Evolutionary conservation across 2,797 vertebrate species (phyloP), one percentile per base, ranked within the genome.

Genomic region (Champsocephalus gunnari): DNA sequence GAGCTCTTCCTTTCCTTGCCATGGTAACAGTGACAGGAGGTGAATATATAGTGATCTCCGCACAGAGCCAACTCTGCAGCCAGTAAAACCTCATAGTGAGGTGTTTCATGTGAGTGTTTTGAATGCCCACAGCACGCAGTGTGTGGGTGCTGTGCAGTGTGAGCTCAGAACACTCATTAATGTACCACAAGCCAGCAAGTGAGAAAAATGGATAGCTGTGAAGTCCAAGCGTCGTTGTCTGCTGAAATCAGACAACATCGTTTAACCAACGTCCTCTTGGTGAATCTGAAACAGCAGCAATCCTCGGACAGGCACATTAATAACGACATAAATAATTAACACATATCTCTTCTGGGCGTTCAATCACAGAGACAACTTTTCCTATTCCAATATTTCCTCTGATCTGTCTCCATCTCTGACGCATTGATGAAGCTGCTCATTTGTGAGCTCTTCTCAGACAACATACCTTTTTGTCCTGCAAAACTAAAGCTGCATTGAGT

Each of bases 21-120:
- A 94, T 95, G 92, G 94, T 90, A 95, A 95, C 94, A 94, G 89
- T 88, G 91, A 91, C 87, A 87, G 85, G 88, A 88, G 88, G 88
- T 91, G 91, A 92, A 92, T 92, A 89, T 91, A 92, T 91, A 92
- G 91, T 90, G 87, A 90, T 90, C 87, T 79, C 59, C 78, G 74
- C 66, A 77, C 81, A 55, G 85, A 82, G 84, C 71, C 79, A 84
- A 82, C 77, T 80, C 81, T 59, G 59, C 82, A 82, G 84, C 84
- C 80, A 73, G 79, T 81, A 68, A 85, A 86, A 85, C 66, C 81
- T 87, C 85, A 90, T 87, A 88, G 84, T 89, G 85, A 89, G 79
- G 80, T 82, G 86, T 85, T 91, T 89, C 84, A 85, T 90, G 77
- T 79, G 73, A 71, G 73, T n/a, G 58, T 82, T 88, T 83, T 83